These are phyloP conservation scores for Acanthurus lineatus DNA, from an alignment of 2,797 vertebrate genomes.

Conservation along the genomic window DNA sequence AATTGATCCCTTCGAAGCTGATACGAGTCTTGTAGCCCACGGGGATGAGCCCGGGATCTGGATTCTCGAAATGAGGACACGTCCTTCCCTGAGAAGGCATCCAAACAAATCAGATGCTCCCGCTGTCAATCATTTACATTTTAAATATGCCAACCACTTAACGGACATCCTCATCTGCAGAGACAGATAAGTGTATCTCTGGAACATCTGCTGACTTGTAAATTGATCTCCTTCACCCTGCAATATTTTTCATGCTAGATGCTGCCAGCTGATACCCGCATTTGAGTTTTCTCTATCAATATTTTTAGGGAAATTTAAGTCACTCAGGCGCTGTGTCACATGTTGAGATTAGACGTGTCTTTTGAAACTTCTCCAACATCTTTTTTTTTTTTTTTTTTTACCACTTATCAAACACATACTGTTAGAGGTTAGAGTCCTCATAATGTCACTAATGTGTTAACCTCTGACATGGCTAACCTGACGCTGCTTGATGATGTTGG, in stretches of 20 bases:
- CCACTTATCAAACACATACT: background rate
- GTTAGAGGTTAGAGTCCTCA: background rate
- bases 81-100: constrained; percentile 73
- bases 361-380: constrained; percentile 35
- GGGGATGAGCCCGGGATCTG: constrained; percentile 83
- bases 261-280: constrained; percentile 72
- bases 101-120: constrained; percentile 49
- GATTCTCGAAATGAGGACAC: constrained; percentile 88
- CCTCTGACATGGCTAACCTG: constrained; percentile 83
- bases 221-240: constrained; percentile 69
- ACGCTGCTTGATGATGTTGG: constrained; percentile 88
- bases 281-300: constrained; percentile 65
- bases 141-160: constrained; percentile 72
- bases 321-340: constrained; percentile 1
- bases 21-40: constrained; percentile 84
- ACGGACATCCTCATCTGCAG: constrained; percentile 61
- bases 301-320: constrained; percentile 45
- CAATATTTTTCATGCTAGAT: constrained; percentile 73
- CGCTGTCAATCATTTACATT: constrained; percentile 52
- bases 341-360: constrained; percentile 33
- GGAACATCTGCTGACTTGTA: constrained; percentile 77
- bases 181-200: constrained; percentile 69
- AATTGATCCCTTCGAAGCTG: constrained; percentile 85
- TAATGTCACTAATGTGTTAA: background rate
- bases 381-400: background rate